Conservation (phyloP, 2,888 invertebrate species). For the Drosophila infuscata region DNA sequence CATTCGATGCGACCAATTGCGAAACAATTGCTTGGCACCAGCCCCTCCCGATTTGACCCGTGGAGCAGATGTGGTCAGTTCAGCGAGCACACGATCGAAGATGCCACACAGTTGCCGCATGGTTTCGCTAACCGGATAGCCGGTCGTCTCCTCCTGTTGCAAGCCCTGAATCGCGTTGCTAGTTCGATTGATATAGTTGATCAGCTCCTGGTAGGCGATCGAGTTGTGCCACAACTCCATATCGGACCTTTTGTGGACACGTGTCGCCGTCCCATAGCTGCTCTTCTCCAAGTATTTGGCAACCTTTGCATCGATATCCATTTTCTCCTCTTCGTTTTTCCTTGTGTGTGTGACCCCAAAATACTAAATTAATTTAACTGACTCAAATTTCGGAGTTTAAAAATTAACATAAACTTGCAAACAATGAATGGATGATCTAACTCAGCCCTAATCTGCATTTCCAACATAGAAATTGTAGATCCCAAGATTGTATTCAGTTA, state of each 20-base stretch:
- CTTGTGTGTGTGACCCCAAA: background rate
- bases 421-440: background rate
- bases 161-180: conserved; percentile 94
- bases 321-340: background rate
- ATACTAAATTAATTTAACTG: background rate
- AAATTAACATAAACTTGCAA: background rate
- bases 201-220: conserved; percentile 92
- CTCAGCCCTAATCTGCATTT: background rate
- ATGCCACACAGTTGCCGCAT: conserved; percentile 88
- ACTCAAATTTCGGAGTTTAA: background rate
- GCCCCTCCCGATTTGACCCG: conserved; percentile 86
- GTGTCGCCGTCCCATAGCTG: conserved; percentile 16
- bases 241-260: conserved; percentile 32
- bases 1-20: conserved; percentile 91
- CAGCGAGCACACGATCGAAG: conserved; percentile 88
- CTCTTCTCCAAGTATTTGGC: conserved; percentile 8
- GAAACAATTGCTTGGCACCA: conserved; percentile 98
- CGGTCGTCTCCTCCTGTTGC: conserved; percentile 86
- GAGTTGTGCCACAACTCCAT: conserved; percentile 86
- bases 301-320: background rate
- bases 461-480: background rate
- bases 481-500: background rate
- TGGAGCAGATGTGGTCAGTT: background rate
- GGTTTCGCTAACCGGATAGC: conserved; percentile 87
- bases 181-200: conserved; percentile 94